These are phyloP conservation scores for Meloidogyne floridensis DNA, from an alignment of 1,140 invertebrate species.

Conservation along the genomic window DNA sequence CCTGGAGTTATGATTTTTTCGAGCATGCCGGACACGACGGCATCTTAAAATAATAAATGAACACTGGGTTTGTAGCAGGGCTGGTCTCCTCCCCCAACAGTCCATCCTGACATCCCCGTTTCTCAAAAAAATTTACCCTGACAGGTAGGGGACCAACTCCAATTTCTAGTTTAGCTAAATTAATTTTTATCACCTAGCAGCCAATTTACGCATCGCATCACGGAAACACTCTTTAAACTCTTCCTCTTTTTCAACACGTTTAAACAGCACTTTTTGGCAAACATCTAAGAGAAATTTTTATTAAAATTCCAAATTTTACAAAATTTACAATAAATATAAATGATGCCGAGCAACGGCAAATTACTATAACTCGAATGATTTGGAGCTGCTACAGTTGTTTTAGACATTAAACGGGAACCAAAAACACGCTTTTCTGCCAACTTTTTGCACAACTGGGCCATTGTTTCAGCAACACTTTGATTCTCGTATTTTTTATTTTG, in stretches of 20 bases:
- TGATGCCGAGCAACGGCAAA: slow-evolving; percentile 46
- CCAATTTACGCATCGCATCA: slow-evolving; percentile 55
- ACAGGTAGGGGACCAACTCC: too few relatives aligned
- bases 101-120: too few relatives aligned
- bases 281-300: slow-evolving; percentile 47
- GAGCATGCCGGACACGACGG: slow-evolving; percentile 29
- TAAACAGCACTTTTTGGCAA: slow-evolving; percentile 50
- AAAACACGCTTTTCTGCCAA: slow-evolving; percentile 46
- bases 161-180: too few relatives aligned
- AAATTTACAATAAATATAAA: slow-evolving; percentile 51
- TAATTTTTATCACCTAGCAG: slow-evolving; percentile 29
- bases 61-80: too few relatives aligned
- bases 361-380: slow-evolving; percentile 57
- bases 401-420: slow-evolving; percentile 44
- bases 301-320: slow-evolving; percentile 2
- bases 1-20: slow-evolving; percentile 16
- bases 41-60: slow-evolving; percentile 4
- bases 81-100: too few relatives aligned
- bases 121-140: too few relatives aligned
- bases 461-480: slow-evolving; percentile 51
- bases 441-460: slow-evolving; percentile 56
- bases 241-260: slow-evolving; percentile 44
- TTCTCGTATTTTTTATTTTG: slow-evolving; percentile 53
- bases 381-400: slow-evolving; percentile 51
- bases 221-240: slow-evolving; percentile 56